phyloP scores from a whole-genome alignment of 1,140 invertebrate species.

The Nautilus pompilius region DNA sequence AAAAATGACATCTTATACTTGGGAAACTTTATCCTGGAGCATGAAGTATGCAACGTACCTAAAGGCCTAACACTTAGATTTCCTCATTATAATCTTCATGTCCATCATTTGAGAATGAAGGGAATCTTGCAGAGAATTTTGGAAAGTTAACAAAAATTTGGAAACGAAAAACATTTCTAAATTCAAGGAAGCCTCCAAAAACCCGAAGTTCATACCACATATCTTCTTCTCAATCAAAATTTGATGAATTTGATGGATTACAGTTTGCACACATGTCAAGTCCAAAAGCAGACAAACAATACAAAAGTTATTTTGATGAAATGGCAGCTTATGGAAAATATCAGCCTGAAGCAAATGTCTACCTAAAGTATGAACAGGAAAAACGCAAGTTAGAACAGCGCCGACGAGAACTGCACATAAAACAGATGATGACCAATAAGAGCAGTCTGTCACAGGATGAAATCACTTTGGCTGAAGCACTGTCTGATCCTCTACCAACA shows the following conservation, averaged over 20 bases:
- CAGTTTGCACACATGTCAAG: no score
- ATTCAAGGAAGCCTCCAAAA: no score
- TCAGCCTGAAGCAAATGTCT: neutral
- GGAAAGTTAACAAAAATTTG: neutral
- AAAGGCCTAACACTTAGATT: neutral
- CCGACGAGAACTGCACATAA: neutral
- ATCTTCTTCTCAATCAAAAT: no score
- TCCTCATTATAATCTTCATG: neutral
- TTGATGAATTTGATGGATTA: no score
- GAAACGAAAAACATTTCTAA: neutral
- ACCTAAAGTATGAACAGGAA: constrained; percentile 1
- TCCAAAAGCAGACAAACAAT: no score
- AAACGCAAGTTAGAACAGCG: neutral
- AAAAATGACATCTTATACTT: constrained; percentile 20
- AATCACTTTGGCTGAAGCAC: no score
- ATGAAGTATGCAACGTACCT: neutral
- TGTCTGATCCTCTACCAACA: no score
- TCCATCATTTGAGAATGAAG: neutral
- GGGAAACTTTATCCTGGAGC: constrained; percentile 8
- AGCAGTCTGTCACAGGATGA: neutral
- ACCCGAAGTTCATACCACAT: no score
- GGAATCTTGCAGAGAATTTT: neutral
- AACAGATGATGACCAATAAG: neutral
- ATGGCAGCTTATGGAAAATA: no score
- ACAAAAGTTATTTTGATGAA: no score